These are phyloP conservation scores for Erpornis zantholeuca DNA, from an alignment of 2,113 vertebrate species.

Conservation along the genomic window DNA sequence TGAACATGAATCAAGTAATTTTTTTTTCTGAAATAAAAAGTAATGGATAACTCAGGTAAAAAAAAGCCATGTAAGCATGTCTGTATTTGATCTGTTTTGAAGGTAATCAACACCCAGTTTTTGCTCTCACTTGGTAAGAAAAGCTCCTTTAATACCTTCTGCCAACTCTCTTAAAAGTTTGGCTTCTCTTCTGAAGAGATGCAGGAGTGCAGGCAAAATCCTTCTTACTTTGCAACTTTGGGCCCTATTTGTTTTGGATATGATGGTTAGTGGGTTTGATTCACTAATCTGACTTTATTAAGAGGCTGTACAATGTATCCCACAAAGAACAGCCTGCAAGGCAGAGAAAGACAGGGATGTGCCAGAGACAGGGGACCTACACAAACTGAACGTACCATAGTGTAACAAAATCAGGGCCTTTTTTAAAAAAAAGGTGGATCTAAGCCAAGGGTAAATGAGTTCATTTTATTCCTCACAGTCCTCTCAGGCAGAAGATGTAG, in stretches of 20 bases:
- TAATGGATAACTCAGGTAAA: background rate
- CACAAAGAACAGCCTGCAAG: background rate
- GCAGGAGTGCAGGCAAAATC: background rate
- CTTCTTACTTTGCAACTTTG: background rate
- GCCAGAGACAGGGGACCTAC: background rate
- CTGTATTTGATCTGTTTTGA: background rate
- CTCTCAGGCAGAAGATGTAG: background rate
- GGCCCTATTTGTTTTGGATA: constrained; percentile 1
- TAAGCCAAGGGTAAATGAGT: background rate
- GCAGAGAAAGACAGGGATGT: background rate
- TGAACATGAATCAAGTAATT: background rate
- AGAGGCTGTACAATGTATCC: background rate
- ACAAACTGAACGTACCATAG: background rate
- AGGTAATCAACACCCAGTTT: background rate
- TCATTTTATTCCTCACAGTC: background rate
- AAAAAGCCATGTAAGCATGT: background rate
- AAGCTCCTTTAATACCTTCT: constrained; percentile 12
- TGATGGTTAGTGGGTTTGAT: background rate
- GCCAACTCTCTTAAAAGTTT: constrained; percentile 33
- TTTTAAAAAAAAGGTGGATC: background rate
- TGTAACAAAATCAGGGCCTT: background rate
- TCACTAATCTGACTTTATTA: background rate
- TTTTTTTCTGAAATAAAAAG: background rate
- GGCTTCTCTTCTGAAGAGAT: constrained; percentile 39
- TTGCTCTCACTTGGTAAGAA: background rate